Evolutionary conservation across 2,888 invertebrate genomes (phyloP).

Genomic region (Drosophila limbata): DNA sequence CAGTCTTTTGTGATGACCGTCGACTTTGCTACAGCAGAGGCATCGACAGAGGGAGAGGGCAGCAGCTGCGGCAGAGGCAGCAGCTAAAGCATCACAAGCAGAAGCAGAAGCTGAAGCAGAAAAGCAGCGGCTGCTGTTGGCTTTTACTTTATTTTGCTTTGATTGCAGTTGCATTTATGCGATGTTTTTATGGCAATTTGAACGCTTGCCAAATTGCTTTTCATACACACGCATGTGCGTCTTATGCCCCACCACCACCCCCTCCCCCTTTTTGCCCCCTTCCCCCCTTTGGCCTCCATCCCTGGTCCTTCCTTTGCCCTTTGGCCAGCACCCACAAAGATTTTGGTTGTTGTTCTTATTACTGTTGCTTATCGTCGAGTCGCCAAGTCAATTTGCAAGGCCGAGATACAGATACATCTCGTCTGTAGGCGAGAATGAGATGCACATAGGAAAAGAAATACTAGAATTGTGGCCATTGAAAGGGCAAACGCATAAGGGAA

Average conservation of each 20-base stretch:
- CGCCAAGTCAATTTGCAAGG: constrained; percentile 53
- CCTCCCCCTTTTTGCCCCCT: neutral
- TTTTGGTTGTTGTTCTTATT: constrained; percentile 32
- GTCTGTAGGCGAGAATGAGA: constrained; percentile 11
- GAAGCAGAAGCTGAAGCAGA: neutral
- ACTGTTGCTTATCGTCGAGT: constrained; percentile 48
- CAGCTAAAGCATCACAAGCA: neutral
- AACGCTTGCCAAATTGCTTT: constrained; percentile 76
- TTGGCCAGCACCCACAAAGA: constrained; percentile 36
- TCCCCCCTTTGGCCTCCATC: neutral
- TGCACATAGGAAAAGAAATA: constrained; percentile 30
- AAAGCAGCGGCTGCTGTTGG: constrained; percentile 27
- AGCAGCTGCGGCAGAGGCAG: neutral
- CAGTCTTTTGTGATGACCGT: constrained; percentile 32
- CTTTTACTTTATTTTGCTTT: constrained; percentile 51
- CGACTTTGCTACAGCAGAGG: constrained; percentile 5
- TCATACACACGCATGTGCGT: constrained; percentile 47
- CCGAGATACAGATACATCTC: constrained; percentile 18
- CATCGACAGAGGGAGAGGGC: neutral
- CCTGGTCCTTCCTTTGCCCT: constrained; percentile 13
- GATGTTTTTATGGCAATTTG: constrained; percentile 73
- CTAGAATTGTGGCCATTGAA: constrained; percentile 1
- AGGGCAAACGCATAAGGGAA: constrained; percentile 19
- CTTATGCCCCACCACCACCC: neutral
- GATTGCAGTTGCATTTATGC: constrained; percentile 73